phyloP scores from a whole-genome alignment of 1,140 invertebrate species.

The Daktulosphaira vitifoliae region DNA sequence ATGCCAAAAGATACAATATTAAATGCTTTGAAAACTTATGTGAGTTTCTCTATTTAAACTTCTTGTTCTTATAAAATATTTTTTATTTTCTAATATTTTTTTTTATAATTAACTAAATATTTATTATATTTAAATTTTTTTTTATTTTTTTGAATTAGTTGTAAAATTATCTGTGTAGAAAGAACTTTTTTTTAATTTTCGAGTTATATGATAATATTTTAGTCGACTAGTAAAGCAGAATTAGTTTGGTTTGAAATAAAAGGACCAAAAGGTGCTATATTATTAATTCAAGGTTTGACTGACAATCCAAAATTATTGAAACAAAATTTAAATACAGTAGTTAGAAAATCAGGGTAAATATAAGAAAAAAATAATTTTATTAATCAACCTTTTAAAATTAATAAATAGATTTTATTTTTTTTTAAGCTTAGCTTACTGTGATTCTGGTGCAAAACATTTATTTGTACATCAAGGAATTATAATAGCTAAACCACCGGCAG shows the following conservation, averaged over 20 bases:
- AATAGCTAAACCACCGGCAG: slow-evolving; percentile 41
- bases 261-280: slow-evolving; percentile 44
- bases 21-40: slow-evolving; percentile 46
- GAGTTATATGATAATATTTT: no score
- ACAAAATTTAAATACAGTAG: slow-evolving; percentile 42
- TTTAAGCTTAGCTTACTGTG: slow-evolving; percentile 33
- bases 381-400: neutral
- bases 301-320: slow-evolving; percentile 42
- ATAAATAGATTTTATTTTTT: slow-evolving; percentile 20
- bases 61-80: neutral
- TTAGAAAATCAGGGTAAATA: slow-evolving; percentile 47
- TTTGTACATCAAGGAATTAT: slow-evolving; percentile 51
- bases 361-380: neutral
- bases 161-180: no score
- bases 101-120: no score
- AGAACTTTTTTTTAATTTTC: neutral
- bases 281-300: slow-evolving; percentile 45
- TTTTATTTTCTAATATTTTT: neutral
- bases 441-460: slow-evolving; percentile 42
- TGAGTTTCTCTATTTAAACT: no score
- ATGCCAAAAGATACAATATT: slow-evolving; percentile 54
- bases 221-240: slow-evolving; percentile 21
- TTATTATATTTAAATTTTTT: neutral
- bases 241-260: slow-evolving; percentile 39
- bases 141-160: slow-evolving; percentile 25